Evolutionary conservation across 2,888 invertebrate genomes (phyloP).

Genomic region (Ormia ochracea): DNA sequence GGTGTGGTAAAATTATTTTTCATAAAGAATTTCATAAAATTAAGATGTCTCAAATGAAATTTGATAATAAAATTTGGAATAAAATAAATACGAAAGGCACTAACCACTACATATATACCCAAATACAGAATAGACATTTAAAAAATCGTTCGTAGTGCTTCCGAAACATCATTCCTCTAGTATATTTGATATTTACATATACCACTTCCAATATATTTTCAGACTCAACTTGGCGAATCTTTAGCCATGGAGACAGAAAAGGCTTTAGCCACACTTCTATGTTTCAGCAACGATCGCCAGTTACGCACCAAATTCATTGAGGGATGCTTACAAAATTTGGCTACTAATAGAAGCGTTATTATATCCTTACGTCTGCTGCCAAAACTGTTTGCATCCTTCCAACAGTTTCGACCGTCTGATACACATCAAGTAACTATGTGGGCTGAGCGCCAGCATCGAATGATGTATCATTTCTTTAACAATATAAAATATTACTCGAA

Average conservation of each 20-base stretch:
- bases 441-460: conserved; percentile 93
- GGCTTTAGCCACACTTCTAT: conserved; percentile 90
- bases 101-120: too few relatives aligned
- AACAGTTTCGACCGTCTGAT: conserved; percentile 90
- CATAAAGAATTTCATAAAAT: too few relatives aligned
- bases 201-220: conserved; percentile 54
- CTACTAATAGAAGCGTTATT: conserved; percentile 92
- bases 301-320: conserved; percentile 96
- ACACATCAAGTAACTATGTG: conserved; percentile 92
- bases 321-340: conserved; percentile 92
- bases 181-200: background rate
- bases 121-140: too few relatives aligned
- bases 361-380: conserved; percentile 92
- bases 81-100: too few relatives aligned
- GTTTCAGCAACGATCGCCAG: conserved; percentile 92
- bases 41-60: too few relatives aligned
- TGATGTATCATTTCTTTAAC: conserved; percentile 95
- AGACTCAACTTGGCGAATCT: conserved; percentile 92
- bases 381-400: conserved; percentile 93
- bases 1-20: too few relatives aligned
- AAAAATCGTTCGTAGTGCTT: too few relatives aligned
- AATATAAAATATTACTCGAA: conserved; percentile 87
- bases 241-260: conserved; percentile 95
- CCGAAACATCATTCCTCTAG: too few relatives aligned
- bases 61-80: too few relatives aligned